phyloP scores from a whole-genome alignment of 2,113 vertebrate species.

The Oxyura jamaicensis region DNA sequence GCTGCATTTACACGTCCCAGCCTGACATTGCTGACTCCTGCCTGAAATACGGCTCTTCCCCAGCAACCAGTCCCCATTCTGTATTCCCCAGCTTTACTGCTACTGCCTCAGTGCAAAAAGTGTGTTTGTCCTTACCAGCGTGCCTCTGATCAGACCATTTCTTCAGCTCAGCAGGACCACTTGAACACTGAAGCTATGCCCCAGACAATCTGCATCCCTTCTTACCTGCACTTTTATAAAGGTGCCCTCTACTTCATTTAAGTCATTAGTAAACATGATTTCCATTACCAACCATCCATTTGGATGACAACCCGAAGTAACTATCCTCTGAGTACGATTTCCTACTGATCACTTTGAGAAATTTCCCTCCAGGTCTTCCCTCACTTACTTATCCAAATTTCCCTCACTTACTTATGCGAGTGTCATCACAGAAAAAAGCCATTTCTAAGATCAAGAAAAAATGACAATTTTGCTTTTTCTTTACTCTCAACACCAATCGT shows the following conservation, averaged over 20 bases:
- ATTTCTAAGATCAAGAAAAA: neutral
- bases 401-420: neutral
- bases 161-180: neutral
- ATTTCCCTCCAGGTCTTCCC: neutral
- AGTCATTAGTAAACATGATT: neutral
- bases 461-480: neutral
- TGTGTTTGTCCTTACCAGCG: neutral
- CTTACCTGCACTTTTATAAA: neutral
- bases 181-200: neutral
- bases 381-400: neutral
- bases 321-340: neutral
- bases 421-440: neutral
- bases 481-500: neutral
- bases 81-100: neutral
- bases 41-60: neutral
- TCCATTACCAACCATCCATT: neutral
- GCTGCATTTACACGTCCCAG: neutral
- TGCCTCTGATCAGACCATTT: neutral
- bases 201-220: neutral
- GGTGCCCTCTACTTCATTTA: neutral
- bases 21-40: neutral
- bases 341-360: neutral
- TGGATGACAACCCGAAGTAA: neutral
- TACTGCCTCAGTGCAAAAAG: fast-evolving
- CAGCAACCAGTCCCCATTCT: neutral